These are phyloP conservation scores for Pasiphila rectangulata DNA, from an alignment of 2,888 invertebrate species.

Conservation along the genomic window DNA sequence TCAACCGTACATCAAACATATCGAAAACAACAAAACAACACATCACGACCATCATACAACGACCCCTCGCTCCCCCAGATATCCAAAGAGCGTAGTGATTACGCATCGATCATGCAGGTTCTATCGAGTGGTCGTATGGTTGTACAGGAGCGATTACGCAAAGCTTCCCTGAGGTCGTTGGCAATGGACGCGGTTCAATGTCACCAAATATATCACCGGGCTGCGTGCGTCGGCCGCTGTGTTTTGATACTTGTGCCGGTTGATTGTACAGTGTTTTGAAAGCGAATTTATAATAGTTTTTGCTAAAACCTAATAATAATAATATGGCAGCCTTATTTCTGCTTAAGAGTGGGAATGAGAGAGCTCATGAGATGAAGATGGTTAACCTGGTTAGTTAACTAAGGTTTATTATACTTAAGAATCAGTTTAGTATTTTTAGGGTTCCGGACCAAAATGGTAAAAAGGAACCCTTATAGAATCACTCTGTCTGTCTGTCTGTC, in stretches of 20 bases:
- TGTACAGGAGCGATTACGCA: constrained; percentile 77
- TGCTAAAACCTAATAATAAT: no score
- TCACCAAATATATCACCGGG: constrained; percentile 80
- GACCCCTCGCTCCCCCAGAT: constrained; percentile 14
- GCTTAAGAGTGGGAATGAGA: no score
- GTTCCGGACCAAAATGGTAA: no score
- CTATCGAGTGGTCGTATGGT: constrained; percentile 28
- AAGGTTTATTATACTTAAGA: no score
- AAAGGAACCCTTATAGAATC: no score
- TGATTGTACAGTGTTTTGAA: no score
- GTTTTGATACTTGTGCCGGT: constrained; percentile 57
- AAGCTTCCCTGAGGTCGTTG: constrained; percentile 80
- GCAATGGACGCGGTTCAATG: constrained; percentile 81
- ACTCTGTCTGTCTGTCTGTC: no score
- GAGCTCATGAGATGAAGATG: no score
- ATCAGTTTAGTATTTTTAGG: no score
- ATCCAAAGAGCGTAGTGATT: constrained; percentile 16
- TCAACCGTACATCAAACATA: neutral
- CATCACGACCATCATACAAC: constrained; percentile 2
- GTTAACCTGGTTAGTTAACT: no score
- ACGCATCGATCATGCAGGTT: constrained; percentile 27
- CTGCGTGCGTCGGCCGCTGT: constrained; percentile 36
- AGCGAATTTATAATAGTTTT: neutral
- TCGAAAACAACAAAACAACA: constrained; percentile 17
- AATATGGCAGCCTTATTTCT: no score